Base-by-base conservation (phyloP, 2,797 vertebrate genomes). In the Neomorphus geoffroyi region DNA sequence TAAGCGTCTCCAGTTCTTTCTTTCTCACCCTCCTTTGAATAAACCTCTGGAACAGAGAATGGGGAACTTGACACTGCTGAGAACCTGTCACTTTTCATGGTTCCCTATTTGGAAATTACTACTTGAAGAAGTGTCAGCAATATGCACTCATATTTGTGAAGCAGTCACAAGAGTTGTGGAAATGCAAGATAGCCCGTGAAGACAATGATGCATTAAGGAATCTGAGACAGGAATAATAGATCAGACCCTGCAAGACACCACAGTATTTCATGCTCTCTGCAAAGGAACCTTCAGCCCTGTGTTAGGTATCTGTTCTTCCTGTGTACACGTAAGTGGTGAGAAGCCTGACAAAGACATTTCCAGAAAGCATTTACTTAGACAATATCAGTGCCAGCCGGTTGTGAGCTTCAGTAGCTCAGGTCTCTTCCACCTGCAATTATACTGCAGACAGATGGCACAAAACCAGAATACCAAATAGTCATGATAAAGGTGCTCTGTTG, bases 51-150 rank as follows among this genome's bases (percentile, higher is more conserved):
- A 77, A 26, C 6, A 77, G 51, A 69, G 26, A 21, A 26, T 22
- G 32, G 17, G 16, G 9, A 92, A 43, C 8, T 9, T 41, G 53
- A 66, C 4, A 30, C 12, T 45, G 22, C 9, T 48, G n/a, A 56
- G n/a, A 90, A 56, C 0, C 1, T 14, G 22, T 35, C 12, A 51
- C 13, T 41, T 9, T 62, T 85, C 27, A 43, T 1, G 1, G 5
- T 28, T 87, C 4, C 14, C 27, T 28, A 5, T 48, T 35, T 67
- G 35, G 48, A 86, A 90, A 71, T 73, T 19, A 66, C 3, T 78
- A 30, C 22, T 60, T 48, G 39, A 70, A 79, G 19, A 91, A 70
- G 1, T 5, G 5, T 10, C n/a, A 54, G 8, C 4, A 4, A 50
- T 28, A 73, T 77, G 58, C 46, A 46, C 6, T 66, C 14, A 1